Base-by-base conservation (phyloP, 2,797 vertebrate genomes). In the Alcedo quadribrachys region DNA sequence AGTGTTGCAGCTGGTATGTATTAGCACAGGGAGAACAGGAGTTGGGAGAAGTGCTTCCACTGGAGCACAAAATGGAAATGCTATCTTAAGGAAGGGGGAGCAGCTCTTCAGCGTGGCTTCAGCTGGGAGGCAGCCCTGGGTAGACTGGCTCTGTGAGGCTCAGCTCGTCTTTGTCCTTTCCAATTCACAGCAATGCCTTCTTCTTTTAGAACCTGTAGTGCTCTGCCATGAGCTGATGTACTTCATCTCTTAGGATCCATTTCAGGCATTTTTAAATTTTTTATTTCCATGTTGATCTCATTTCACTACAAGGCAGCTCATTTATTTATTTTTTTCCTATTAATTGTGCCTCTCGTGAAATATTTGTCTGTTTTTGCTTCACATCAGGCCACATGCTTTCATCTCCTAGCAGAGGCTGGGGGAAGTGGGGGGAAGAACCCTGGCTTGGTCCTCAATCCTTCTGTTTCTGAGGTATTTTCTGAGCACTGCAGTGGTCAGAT, bases 11-110 rank as follows among this genome's bases (percentile, higher is more conserved):
- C 45, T 77, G 89, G 87, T 92, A 53, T 33, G 1, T 77, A 45
- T 92, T 92, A 81, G 81, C 74, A 71, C 68, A 57, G 87, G 53
- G 91, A 69, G 85, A 96, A 87, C 61, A 75, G 87, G 87, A 91
- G 61, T 43, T 71, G 75, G 74, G 75, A 90, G 85, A 87, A 90
- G 53, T 86, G 87, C 61, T 70, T 94, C 89, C 71, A 91, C 2
- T 84, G 68, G 88, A 83, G 65, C 92, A 62, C 83, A 86, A 90
- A 88, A 95, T 95, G 96, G 93, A 93, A 94, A 94, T 90, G 90
- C 89, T 92, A 75, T 81, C 94, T 95, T 91, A 91, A 67, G 90
- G 88, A 96, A 88, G 79, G 16, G 28, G 57, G 81, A 82, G 70
- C 85, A 80, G 91, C 85, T 90, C 67, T 91, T 91, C 46, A 78